Conservation (phyloP, 2,113 vertebrate genomes). For the Cyrtonyx montezumae region DNA sequence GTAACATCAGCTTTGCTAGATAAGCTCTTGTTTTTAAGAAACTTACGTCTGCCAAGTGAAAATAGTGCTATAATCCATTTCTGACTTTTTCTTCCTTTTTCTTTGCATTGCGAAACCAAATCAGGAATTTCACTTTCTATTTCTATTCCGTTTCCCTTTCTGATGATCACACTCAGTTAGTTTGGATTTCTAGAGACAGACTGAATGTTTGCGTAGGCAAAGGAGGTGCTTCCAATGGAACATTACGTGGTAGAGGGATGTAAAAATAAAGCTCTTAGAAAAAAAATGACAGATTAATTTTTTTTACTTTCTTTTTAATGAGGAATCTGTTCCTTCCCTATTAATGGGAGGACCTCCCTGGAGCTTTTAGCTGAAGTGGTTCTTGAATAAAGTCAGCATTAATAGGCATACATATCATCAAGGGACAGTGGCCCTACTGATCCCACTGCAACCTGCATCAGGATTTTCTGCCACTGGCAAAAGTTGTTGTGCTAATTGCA, state of each 20-base stretch:
- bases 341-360: neutral
- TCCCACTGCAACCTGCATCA: neutral
- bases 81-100: slow-evolving; percentile 12
- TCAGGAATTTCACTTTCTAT: neutral
- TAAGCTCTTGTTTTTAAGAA: neutral
- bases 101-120: neutral
- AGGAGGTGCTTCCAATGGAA: neutral
- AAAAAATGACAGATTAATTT: neutral
- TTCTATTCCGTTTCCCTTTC: neutral
- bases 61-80: slow-evolving; percentile 1
- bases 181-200: neutral
- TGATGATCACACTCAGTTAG: neutral
- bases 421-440: neutral
- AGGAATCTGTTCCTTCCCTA: neutral
- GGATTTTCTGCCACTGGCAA: neutral
- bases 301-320: neutral
- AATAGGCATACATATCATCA: neutral
- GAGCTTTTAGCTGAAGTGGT: neutral
- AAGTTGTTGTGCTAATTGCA: neutral
- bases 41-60: neutral
- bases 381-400: neutral
- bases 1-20: neutral
- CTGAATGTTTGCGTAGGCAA: neutral
- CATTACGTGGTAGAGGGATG: neutral
- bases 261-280: neutral